A percentile compares a stretch with the other conserved stretches of the same genome.
phyloP scores from a whole-genome alignment of 2,113 vertebrate genomes.

The Gallinago undulata region DNA sequence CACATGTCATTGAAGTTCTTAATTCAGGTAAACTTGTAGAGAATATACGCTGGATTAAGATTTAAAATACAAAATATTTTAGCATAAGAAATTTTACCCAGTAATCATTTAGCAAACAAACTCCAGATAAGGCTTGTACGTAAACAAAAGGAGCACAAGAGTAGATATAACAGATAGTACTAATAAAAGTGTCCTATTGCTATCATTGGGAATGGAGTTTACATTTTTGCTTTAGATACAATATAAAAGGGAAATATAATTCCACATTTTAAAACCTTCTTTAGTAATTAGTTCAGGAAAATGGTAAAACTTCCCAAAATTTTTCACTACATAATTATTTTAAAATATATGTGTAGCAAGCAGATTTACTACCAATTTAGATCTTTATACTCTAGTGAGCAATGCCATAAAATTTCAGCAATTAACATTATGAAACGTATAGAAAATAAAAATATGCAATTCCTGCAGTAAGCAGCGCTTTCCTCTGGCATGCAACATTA shows the following conservation, averaged over 20 bases:
- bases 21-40: background rate
- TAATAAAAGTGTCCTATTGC: background rate
- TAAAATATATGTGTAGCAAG: background rate
- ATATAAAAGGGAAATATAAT: background rate
- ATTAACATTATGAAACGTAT: background rate
- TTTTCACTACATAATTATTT: background rate
- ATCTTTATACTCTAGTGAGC: background rate
- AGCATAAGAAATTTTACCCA: background rate
- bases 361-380: background rate
- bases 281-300: background rate
- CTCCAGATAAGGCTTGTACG: background rate
- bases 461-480: background rate
- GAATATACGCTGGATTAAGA: background rate
- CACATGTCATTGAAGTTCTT: background rate
- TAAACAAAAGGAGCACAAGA: background rate
- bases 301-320: background rate
- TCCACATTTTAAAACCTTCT: background rate
- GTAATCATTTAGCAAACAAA: background rate
- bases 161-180: background rate
- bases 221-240: background rate
- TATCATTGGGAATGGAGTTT: background rate
- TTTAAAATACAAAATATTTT: background rate
- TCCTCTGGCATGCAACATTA: background rate
- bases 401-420: background rate
- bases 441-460: background rate